Evolutionary conservation across 1,140 invertebrate genomes (phyloP).

Genomic region (Anastrepha ludens): DNA sequence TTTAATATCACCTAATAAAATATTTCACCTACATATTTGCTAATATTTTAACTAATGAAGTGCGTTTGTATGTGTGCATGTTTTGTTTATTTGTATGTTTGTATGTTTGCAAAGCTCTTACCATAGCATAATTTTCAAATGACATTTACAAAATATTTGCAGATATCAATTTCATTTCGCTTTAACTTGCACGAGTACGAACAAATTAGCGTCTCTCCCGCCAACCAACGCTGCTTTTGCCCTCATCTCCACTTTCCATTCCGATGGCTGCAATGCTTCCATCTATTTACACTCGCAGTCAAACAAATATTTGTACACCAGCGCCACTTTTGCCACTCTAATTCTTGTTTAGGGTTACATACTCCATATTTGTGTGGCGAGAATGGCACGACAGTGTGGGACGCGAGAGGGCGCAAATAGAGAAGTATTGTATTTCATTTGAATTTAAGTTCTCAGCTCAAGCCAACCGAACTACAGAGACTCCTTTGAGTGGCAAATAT

Average conservation of each 20-base stretch:
- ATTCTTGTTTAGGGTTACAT: not conserved
- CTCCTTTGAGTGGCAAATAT: not conserved
- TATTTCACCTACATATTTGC: not conserved
- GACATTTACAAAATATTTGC: conserved; percentile 11
- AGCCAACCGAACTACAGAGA: not conserved
- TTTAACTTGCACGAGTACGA: not conserved
- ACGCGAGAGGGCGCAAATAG: not conserved
- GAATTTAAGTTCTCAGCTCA: not conserved
- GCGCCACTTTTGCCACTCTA: conserved; percentile 10
- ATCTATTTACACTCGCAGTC: not conserved
- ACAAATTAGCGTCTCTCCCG: not conserved
- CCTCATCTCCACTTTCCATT: not conserved
- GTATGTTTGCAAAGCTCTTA: not conserved
- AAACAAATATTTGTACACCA: conserved; percentile 14
- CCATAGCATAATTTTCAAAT: not conserved
- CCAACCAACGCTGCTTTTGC: not conserved
- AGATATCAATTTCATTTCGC: conserved; percentile 11
- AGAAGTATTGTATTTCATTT: conserved; percentile 7
- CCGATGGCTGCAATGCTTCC: not conserved
- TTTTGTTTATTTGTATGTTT: not conserved
- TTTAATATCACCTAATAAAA: not conserved
- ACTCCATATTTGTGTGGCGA: not conserved
- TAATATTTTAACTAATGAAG: not conserved
- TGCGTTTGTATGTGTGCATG: not conserved
- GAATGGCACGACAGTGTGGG: not conserved